Evolutionary conservation across 2,113 vertebrate species (phyloP), one percentile per base, ranked within the genome.

Genomic region (Natator depressus): DNA sequence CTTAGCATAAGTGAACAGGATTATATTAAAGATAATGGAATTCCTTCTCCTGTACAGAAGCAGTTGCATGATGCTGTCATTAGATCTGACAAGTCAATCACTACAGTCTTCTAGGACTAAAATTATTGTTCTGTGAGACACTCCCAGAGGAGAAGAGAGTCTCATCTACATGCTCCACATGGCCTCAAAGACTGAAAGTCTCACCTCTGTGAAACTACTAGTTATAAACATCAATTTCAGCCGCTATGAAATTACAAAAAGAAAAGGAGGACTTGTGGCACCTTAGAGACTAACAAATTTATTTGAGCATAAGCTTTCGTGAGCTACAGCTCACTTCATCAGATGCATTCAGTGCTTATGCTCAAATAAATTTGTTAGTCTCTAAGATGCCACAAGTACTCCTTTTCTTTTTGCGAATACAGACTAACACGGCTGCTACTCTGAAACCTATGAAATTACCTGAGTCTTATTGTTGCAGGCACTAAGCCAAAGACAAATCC

Each of bases 101-200:
- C 47, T 0, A 1, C 1, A 0, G 62, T 75, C 47, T 91, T 24
- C 19, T 11, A 9, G 35, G 88, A 24, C 22, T 91, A 79, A 76
- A 79, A 4, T 84, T 31, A n/a, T 94, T 65, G 53, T 79, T 94
- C 95, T 93, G 65, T 69, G 57, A 95, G 80, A 87, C 19, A 87
- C 13, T 78, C 47, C 78, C 7, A 4, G 13, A 72, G n/a, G 46
- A 93, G 57, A 88, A 78, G 4, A n/a, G 42, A 90, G 87, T 31
- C 91, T 94, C 94, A 90, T 42, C 75, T 50, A 88, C 35, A n/a
- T 3, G 54, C 38, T 87, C 88, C 5, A 5, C 46, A 85, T 17
- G 84, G n/a, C 35, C 13, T 79, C 35, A 92, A 91, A 54, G 84
- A 94, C 92, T 55, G 20, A 38, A 89, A 94, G 72, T 3, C 46